Conservation (phyloP, 2,888 invertebrate species). For the Apodemia duryi region DNA sequence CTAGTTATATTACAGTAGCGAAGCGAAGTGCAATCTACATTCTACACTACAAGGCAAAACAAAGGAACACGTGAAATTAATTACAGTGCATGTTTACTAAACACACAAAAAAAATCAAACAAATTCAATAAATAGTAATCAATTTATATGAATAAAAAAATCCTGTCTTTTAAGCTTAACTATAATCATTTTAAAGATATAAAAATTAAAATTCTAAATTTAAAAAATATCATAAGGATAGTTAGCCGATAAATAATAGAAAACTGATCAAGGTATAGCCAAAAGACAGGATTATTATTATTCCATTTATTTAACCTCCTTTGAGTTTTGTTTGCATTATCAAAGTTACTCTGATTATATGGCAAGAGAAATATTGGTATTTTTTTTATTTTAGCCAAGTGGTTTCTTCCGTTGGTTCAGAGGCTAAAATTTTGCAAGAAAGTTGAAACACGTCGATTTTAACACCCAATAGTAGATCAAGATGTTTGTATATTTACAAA, state of each 20-base stretch:
- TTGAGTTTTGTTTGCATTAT: background rate
- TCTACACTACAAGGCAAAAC: conserved; percentile 14
- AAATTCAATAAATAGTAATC: background rate
- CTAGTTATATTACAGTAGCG: conserved; percentile 4
- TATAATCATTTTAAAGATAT: too few relatives aligned
- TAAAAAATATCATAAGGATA: too few relatives aligned
- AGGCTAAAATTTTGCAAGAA: too few relatives aligned
- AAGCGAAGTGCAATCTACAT: conserved; percentile 17
- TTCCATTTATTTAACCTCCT: background rate
- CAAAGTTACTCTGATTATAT: too few relatives aligned
- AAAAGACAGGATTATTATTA: background rate
- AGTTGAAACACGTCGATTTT: too few relatives aligned
- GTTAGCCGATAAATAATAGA: too few relatives aligned
- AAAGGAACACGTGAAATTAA: conserved; percentile 1
- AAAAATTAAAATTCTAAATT: too few relatives aligned
- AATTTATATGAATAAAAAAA: background rate
- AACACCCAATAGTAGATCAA: too few relatives aligned
- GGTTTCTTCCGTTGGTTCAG: too few relatives aligned
- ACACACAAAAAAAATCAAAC: conserved; percentile 7
- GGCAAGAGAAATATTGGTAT: too few relatives aligned
- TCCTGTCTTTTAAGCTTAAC: background rate
- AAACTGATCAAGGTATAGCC: background rate
- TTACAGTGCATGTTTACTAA: conserved; percentile 1
- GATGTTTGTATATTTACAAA: too few relatives aligned
- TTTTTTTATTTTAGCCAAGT: too few relatives aligned